Base-by-base conservation (phyloP, 92 coral and sea anemone species). In the Zoanthus sansibaricus region DNA sequence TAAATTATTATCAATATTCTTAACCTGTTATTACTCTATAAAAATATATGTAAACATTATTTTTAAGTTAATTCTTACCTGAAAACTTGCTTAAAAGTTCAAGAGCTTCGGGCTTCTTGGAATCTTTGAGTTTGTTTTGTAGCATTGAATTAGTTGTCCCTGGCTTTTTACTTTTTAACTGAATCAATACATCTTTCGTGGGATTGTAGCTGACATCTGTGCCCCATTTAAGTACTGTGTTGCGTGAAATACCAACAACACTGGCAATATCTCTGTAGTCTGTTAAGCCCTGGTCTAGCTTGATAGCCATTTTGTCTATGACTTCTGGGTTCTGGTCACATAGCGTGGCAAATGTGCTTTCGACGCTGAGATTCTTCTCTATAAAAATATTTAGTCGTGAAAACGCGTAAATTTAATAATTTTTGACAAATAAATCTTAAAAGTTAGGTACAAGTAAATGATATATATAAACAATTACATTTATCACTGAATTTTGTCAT, bases 241-340 rank as follows among this genome's bases (percentile, higher is more conserved):
- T 56, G 9, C n/a, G 15, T 7, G 84, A 48, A 10, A 79, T 52
- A 37, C 15, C 42, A n/a, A 79, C 72, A 17, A 56, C 84, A 46
- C 52, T 61, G 33, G 84, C 84, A 13, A 79, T 17, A 46, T 59
- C 72, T 44, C 0, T 79, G 84, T 61, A 79, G 56, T 61, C 67
- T 7, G 42, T 52, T 6, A 18, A 2, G 33, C 84, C 84, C 17
- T 52, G 71, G 18, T 79, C 84, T 42, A 79, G 13, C 17, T 79
- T 59, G 72, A 79, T 42, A 4, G 72, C 84, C 84, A 79, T 79
- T 79, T 79, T 59, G 48, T 72, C 48, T 17, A 79, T 46, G 52
- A 79, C 84, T 17, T 79, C 84, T 8, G 72, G 84, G n/a, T 72
- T 79, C 33, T 32, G 33, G 9, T 62, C 59, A 2, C 59, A 54